A percentile compares a stretch with the other conserved stretches of the same genome.
These are phyloP conservation scores for Caenorhabditis angaria DNA, from an alignment of 2,888 invertebrate species.

Conservation along the genomic window DNA sequence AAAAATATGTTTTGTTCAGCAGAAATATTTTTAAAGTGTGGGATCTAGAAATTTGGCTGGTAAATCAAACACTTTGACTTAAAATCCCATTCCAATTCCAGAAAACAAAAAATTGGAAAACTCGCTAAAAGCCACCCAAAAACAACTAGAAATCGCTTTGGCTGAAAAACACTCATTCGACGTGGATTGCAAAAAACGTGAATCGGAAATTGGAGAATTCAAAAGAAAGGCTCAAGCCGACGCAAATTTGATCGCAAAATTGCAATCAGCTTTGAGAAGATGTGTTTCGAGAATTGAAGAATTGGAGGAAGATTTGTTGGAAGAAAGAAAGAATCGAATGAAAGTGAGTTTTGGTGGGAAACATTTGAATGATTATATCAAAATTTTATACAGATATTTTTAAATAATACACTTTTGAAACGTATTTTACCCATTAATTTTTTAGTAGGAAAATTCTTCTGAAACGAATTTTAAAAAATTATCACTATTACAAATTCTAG, in stretches of 20 bases:
- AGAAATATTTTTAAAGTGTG: too few species aligned
- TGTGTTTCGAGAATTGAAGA: constrained; percentile 82
- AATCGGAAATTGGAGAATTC: constrained; percentile 94
- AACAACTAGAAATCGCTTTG: constrained; percentile 92
- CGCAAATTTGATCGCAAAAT: constrained; percentile 93
- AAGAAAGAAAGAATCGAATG: constrained; percentile 81
- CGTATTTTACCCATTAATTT: too few species aligned
- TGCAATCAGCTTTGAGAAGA: constrained; percentile 76
- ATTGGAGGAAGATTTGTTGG: constrained; percentile 98
- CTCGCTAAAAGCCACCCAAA: constrained; percentile 95
- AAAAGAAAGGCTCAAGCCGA: constrained; percentile 91
- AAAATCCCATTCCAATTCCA: constrained; percentile 25
- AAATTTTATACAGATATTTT: too few species aligned
- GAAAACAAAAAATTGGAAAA: constrained; percentile 88
- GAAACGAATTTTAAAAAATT: background rate
- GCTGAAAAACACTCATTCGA: constrained; percentile 97
- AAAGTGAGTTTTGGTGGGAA: constrained; percentile 29
- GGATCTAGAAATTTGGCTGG: too few species aligned
- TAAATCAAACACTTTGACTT: too few species aligned
- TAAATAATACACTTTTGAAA: too few species aligned
- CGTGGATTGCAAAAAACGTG: constrained; percentile 93
- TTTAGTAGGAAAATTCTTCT: too few species aligned
- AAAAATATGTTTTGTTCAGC: too few species aligned
- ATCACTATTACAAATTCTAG: too few species aligned
- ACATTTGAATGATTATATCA: background rate